Evolutionary conservation across 1,140 invertebrate species (phyloP), one percentile per base, ranked within the genome.

Genomic region (Papilio xuthus): DNA sequence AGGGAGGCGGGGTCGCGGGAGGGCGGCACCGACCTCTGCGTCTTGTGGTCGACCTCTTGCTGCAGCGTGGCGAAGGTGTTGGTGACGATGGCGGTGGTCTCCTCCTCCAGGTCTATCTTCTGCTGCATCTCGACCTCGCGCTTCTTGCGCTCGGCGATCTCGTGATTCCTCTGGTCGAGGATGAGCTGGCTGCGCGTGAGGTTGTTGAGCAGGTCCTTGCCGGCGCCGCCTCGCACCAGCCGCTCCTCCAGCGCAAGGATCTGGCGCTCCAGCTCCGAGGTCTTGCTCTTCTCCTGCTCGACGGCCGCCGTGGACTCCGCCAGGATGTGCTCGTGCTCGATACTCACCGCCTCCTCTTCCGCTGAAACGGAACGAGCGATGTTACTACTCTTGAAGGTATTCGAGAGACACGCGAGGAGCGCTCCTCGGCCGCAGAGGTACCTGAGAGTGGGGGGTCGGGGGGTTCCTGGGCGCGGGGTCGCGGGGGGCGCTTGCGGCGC

Each of bases 41-140:
- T 97, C 92, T 99, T 99, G 28, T 97, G 95, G 90, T 99, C 98
- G 2, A 99, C 97, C 93, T 99, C 98, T 90, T 98, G 97, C 89
- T 98, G 97, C 26, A 99, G 92, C 76, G 96, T 98, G 13, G 97
- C 95, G 88, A 97, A 99, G 0, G 97, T 98, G 89, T 97, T 97
- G 56, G 96, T 96, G 44, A 99, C 96, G 89, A 97, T 97, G 76
- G 96, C 94, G 3, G 98, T 97, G 8, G 96, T 97, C 87, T 99
- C 97, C 89, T 99, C 98, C 89, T 98, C 97, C 82, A 97, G 92
- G 86, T 98, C 97, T 69, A 99, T 94, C 86, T 97, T 96, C 91
- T 98, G 97, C 85, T 97, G 95, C 94, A 98, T 98, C 93, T 98
- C 97, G 75, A 93, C 90, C 77, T 94, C 91, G 50, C 88, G 81